Evolutionary conservation across 2,113 vertebrate genomes (phyloP).

Genomic region (Nibea coibor): DNA sequence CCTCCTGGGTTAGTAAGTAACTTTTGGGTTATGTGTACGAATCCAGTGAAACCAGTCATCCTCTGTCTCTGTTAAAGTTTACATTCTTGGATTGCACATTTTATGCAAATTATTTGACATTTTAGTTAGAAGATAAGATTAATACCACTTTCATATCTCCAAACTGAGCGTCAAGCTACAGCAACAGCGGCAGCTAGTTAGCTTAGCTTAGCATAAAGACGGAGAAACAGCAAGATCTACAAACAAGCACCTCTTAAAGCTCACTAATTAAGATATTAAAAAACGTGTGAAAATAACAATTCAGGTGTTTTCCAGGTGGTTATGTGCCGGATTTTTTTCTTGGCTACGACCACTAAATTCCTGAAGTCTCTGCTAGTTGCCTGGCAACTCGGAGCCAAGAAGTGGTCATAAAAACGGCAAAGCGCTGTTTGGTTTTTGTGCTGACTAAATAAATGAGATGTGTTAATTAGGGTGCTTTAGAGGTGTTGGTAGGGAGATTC

Average conservation of each 20-base stretch:
- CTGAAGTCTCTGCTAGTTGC: slow-evolving; percentile 1
- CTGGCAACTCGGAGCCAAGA: background rate
- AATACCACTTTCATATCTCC: background rate
- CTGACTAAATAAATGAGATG: background rate
- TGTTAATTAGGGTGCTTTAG: background rate
- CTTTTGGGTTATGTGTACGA: background rate
- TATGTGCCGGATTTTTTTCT: background rate
- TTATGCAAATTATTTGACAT: background rate
- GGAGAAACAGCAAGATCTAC: background rate
- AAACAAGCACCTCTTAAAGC: background rate
- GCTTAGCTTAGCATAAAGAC: background rate
- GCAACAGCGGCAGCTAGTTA: background rate
- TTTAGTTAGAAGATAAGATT: background rate
- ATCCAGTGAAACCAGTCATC: background rate
- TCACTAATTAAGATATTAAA: background rate
- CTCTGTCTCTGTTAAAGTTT: background rate
- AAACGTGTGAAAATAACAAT: background rate
- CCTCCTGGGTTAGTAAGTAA: background rate
- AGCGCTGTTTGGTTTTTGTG: background rate
- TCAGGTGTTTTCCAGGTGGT: background rate
- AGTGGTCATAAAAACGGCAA: background rate
- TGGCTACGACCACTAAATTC: background rate
- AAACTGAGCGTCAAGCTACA: background rate
- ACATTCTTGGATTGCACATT: background rate
- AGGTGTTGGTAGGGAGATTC: background rate